Base-by-base conservation (phyloP, 37 sponge, comb jelly and placozoan species). In the Crambe crambe region DNA sequence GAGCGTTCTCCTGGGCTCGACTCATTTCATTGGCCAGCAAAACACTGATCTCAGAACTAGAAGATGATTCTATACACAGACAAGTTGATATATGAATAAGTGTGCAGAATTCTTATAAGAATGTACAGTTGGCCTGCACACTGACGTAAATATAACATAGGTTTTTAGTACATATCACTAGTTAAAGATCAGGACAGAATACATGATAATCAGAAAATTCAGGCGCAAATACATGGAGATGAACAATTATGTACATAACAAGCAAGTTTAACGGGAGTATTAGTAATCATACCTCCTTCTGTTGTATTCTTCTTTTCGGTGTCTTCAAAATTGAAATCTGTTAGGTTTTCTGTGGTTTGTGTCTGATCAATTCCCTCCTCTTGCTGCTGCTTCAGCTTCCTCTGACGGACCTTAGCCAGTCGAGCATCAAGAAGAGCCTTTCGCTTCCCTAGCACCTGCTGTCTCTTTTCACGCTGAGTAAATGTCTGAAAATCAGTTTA, bases 381-480 rank as follows among this genome's bases (percentile, higher is more conserved):
- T 64, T 20, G 58, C 51, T 62, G 71, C 43, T 74, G 54, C 41
- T 47, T 70, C 44, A 75, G 59, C 64, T 94, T 89, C 34, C 82
- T 64, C 72, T 84, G 56, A 39, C 64, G 37, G 40, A 93, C 89
- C 76, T 89, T 93, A 10, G 66, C 76, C 74, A 96, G 83, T 47
- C 95, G 59, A 22, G 94, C 88, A 26, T 89, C 94, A 58, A 89
- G 31, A 18, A 83, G 23, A 21, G 84, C 81, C 62, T 75, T 78
- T 17, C 94, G 57, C 70, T 83, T 89, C 43, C 68, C 88, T 31
- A 86, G 89, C 42, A 95, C 36, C 65, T 79, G 26, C 41, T 89
- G 78, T 20, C 78, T 56, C 65, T 75, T 92, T 25, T 79, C 58
- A 23, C 96, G 68, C 72, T 95, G 91, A 38, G 80, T 66, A 4